Conservation (phyloP, 2,113 vertebrate species). For the Spilogale gracilis region DNA sequence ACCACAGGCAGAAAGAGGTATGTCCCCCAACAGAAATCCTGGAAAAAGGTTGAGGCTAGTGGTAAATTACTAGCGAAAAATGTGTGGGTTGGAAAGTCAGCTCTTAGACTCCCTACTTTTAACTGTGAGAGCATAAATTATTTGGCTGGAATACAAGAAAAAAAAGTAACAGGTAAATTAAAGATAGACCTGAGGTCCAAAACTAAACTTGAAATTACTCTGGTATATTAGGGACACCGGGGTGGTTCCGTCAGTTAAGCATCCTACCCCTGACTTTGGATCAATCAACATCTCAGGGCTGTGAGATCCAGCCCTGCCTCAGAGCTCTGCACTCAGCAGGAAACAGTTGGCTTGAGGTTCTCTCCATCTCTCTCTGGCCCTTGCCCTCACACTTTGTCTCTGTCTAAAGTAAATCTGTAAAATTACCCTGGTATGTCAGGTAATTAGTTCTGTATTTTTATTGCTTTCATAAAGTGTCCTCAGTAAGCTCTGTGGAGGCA, state of each 20-base stretch:
- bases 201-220: not conserved
- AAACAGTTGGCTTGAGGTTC: not conserved
- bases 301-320: not conserved
- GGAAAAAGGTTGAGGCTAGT: not conserved
- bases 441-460: not conserved
- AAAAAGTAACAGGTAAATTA: not conserved
- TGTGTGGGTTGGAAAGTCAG: not conserved
- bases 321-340: not conserved
- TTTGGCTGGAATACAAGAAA: not conserved
- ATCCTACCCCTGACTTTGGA: not conserved
- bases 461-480: not conserved
- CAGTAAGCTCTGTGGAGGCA: not conserved
- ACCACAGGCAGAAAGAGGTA: not conserved
- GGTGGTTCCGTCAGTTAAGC: not conserved
- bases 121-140: not conserved
- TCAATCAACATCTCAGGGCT: not conserved
- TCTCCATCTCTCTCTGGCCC: not conserved
- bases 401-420: not conserved
- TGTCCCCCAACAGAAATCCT: not conserved
- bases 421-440: not conserved
- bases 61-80: not conserved
- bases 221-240: not conserved
- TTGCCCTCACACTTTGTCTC: not conserved
- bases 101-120: not conserved
- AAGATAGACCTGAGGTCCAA: not conserved